A percentile compares a stretch with the other conserved stretches of the same genome.
Evolutionary conservation across 2,113 vertebrate species (phyloP).

Genomic region (Coreoperca whiteheadi): DNA sequence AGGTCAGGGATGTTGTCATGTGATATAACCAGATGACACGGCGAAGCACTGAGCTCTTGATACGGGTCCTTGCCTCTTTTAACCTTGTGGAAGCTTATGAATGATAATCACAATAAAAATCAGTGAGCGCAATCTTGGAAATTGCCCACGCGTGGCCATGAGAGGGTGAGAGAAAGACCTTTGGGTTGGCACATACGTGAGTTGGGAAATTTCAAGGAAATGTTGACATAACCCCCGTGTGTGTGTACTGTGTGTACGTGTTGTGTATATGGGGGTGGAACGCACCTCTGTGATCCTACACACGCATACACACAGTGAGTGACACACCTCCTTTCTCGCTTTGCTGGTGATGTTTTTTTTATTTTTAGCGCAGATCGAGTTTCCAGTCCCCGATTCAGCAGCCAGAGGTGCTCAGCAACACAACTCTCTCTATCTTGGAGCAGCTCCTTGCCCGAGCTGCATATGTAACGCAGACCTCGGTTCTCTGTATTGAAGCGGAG

Average conservation of each 20-base stretch:
- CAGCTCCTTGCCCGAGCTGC: slow-evolving; percentile 1
- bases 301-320: slow-evolving; percentile 41
- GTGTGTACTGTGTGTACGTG: slow-evolving; percentile 9
- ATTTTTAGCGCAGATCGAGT: slow-evolving; percentile 84
- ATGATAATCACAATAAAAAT: slow-evolving; percentile 37
- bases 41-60: not conserved
- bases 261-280: slow-evolving; percentile 9
- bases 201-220: slow-evolving; percentile 52
- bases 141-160: not conserved
- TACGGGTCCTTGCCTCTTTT: slow-evolving; percentile 29
- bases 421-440: slow-evolving; percentile 33
- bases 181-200: not conserved
- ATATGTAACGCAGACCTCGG: not conserved
- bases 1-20: slow-evolving; percentile 59
- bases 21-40: slow-evolving; percentile 54
- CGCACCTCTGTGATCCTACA: slow-evolving; percentile 36
- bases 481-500: slow-evolving; percentile 28
- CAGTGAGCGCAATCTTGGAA: not conserved
- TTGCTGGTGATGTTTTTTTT: slow-evolving; percentile 72
- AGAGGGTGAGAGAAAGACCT: slow-evolving; percentile 29
- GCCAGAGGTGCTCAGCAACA: slow-evolving; percentile 53
- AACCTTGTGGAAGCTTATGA: slow-evolving; percentile 37
- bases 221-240: slow-evolving; percentile 59
- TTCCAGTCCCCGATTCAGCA: slow-evolving; percentile 73
- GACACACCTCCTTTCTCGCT: slow-evolving; percentile 68